Conservation (phyloP, 1,140 invertebrate genomes). For the Rhynchophorus ferrugineus region DNA sequence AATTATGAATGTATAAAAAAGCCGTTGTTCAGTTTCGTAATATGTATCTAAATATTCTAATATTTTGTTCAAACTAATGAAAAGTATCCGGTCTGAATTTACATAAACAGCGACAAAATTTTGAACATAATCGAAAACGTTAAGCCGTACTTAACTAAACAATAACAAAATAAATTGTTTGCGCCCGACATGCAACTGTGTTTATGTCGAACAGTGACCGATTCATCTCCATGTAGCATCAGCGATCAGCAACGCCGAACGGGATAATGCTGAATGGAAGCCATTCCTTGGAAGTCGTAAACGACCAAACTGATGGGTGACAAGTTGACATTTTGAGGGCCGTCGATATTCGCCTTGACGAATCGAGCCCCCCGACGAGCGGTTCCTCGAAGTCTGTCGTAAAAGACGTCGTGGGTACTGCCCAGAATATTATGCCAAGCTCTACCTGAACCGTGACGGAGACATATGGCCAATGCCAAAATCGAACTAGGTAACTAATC, state of each 20-base stretch:
- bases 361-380: conserved; percentile 11
- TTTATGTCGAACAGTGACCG: background rate
- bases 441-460: conserved; percentile 11
- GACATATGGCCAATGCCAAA: conserved; percentile 1
- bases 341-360: conserved; percentile 13
- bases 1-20: too few relatives aligned
- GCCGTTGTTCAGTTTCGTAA: too few relatives aligned
- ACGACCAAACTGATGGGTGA: conserved; percentile 10
- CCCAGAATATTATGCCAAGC: conserved; percentile 2
- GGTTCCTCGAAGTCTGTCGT: conserved; percentile 19
- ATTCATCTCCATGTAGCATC: background rate
- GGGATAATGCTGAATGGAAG: conserved; percentile 7
- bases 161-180: too few relatives aligned
- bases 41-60: too few relatives aligned
- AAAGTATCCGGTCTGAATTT: too few relatives aligned
- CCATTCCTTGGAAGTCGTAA: conserved; percentile 12
- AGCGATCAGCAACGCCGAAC: conserved; percentile 1
- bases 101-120: too few relatives aligned
- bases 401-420: conserved; percentile 13
- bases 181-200: background rate
- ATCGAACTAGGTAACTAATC: background rate
- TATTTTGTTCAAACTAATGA: too few relatives aligned
- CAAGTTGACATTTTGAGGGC: conserved; percentile 14
- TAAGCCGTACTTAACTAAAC: too few relatives aligned
- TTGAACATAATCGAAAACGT: too few relatives aligned